Base-by-base conservation (phyloP, 2,113 vertebrate genomes). In the Vicugna pacos region DNA sequence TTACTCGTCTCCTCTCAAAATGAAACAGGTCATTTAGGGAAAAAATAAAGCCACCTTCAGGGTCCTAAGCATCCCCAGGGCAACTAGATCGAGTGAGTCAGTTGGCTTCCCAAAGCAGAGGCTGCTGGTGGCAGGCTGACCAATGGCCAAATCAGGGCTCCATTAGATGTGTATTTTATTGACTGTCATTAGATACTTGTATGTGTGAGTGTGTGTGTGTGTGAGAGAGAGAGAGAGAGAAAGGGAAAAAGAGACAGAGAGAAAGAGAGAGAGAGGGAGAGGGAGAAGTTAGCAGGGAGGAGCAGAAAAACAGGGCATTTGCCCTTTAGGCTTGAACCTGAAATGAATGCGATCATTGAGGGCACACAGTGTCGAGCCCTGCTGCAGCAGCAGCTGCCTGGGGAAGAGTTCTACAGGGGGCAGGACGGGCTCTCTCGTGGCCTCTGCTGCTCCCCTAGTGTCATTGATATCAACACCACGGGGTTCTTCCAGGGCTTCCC, bases 1-100 rank as follows among this genome's bases (percentile, higher is more conserved):
- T 93, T 87, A 32, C 28, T 83, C 38, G 20, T 79, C 62, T 81
- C 26, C 72, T 91, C 62, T 92, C 19, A 13, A 89, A 86, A 94
- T 4, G 48, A 38, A 94, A 70, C 5, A 2, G 73, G 30, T 72
- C 52, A 76, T 64, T 64, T 76, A 58, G 91, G 28, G 73, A 58
- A 84, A 93, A 76, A 84, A 64, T 30, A 76, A 80, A 62, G 48
- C 42, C 64, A 30, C 7, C 22, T 6, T 77, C 30, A 35, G 20
- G 72, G 13, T 46, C 42, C 35, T 60, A 16, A 76, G 79, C 54
- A 46, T 67, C 24, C 15, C 16, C 28, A 54, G 48, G 70, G 48
- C 38, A 60, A 38, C 38, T 42, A 77, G 64, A 52, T 64, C 26
- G 24, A 72, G 16, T 30, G 60, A 46, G 67, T 70, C 13, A 6